Conservation (phyloP, 2,113 vertebrate species). For the Empidonax traillii region DNA sequence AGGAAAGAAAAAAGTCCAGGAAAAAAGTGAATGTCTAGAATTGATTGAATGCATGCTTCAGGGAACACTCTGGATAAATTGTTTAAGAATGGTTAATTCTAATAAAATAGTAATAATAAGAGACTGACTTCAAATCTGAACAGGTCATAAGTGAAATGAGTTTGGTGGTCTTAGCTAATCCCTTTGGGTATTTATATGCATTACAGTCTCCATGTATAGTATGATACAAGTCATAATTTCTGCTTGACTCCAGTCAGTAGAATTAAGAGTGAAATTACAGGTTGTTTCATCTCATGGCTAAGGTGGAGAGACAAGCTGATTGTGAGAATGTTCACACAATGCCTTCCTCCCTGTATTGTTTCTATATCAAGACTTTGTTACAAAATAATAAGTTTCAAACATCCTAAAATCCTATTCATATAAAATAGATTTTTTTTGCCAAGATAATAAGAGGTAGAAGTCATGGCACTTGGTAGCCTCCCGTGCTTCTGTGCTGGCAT, state of each 20-base stretch:
- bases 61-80: conserved; percentile 56
- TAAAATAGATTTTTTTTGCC: background rate
- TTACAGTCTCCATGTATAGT: background rate
- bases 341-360: background rate
- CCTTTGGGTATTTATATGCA: conserved; percentile 2
- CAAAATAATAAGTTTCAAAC: background rate
- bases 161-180: conserved; percentile 62
- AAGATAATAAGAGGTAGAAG: background rate
- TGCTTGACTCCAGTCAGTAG: conserved; percentile 28
- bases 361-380: background rate
- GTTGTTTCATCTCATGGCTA: background rate
- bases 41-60: conserved; percentile 52
- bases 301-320: background rate
- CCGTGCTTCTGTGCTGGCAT: background rate
- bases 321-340: background rate
- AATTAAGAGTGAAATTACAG: conserved; percentile 54
- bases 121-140: conserved; percentile 62
- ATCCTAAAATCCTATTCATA: background rate
- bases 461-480: background rate
- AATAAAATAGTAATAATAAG: conserved; percentile 71
- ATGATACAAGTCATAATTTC: conserved; percentile 48
- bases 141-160: conserved; percentile 68
- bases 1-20: background rate
- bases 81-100: conserved; percentile 69
- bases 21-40: conserved; percentile 30